phyloP scores from a whole-genome alignment of 2,797 vertebrate species.

The Gambusia yucatana region DNA sequence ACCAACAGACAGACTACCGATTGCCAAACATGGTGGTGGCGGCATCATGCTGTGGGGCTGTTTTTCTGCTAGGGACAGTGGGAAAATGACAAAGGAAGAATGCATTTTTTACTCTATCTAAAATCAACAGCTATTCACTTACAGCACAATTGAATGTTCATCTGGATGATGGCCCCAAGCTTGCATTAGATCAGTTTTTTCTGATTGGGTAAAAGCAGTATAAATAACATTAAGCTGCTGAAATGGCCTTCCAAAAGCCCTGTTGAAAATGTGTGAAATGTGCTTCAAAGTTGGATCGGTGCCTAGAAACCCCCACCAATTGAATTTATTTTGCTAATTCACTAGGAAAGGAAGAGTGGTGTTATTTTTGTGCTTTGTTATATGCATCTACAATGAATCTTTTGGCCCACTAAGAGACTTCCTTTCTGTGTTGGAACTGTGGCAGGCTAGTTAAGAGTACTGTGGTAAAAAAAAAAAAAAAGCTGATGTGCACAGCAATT shows the following conservation, averaged over 20 bases:
- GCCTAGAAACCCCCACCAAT: neutral
- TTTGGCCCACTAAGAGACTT: conserved; percentile 26
- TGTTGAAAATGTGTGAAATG: neutral
- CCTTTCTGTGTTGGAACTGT: conserved; percentile 21
- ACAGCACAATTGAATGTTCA: neutral
- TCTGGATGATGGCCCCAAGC: neutral
- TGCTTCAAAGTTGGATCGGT: neutral
- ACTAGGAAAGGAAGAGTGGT: conserved; percentile 8
- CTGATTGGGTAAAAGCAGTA: conserved; percentile 1
- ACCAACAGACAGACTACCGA: too few species aligned
- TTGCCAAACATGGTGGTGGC: neutral
- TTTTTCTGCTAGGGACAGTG: neutral
- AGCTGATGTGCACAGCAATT: conserved; percentile 8
- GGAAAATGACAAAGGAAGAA: neutral
- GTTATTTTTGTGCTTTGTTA: conserved; percentile 30
- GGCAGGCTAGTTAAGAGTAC: conserved; percentile 23
- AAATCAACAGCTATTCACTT: neutral
- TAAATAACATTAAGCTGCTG: neutral
- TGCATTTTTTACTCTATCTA: neutral
- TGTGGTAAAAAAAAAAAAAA: conserved; percentile 1
- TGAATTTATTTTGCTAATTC: neutral
- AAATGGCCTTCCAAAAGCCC: neutral
- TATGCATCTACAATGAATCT: conserved; percentile 30
- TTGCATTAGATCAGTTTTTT: neutral
- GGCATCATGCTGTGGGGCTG: neutral